phyloP scores from a whole-genome alignment of 2,113 vertebrate species.

The Pollimyrus isidori region DNA sequence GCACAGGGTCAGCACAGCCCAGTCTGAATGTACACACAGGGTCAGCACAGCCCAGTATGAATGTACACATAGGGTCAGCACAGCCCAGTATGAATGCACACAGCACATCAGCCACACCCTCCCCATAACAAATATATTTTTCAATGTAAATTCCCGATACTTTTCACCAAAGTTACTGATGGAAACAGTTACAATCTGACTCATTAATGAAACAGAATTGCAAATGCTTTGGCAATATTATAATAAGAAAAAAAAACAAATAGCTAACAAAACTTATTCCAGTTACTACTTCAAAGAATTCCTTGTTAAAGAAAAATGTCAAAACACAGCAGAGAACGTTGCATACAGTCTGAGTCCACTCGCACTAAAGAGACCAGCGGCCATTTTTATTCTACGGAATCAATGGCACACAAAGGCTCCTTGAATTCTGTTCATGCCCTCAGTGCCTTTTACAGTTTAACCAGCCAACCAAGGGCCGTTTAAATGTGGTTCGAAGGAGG shows the following conservation, averaged over 20 bases:
- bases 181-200: neutral
- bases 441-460: neutral
- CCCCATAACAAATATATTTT: neutral
- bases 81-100: neutral
- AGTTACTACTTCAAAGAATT: neutral
- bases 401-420: neutral
- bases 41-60: neutral
- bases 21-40: too few species aligned
- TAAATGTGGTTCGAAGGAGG: neutral
- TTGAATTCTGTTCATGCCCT: neutral
- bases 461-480: neutral
- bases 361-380: too few species aligned
- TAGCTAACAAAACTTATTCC: neutral
- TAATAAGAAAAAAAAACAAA: neutral
- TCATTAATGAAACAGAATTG: neutral
- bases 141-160: neutral
- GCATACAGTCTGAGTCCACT: neutral
- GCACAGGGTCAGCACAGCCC: slow-evolving; percentile 24
- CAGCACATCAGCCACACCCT: neutral
- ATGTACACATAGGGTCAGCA: slow-evolving; percentile 28
- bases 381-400: neutral
- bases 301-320: neutral
- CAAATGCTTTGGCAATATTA: neutral
- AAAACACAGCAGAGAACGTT: neutral
- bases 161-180: neutral